A percentile compares a stretch with the other conserved stretches of the same genome.
Conservation (phyloP, 2,113 vertebrate genomes). For the Argyrosomus japonicus region DNA sequence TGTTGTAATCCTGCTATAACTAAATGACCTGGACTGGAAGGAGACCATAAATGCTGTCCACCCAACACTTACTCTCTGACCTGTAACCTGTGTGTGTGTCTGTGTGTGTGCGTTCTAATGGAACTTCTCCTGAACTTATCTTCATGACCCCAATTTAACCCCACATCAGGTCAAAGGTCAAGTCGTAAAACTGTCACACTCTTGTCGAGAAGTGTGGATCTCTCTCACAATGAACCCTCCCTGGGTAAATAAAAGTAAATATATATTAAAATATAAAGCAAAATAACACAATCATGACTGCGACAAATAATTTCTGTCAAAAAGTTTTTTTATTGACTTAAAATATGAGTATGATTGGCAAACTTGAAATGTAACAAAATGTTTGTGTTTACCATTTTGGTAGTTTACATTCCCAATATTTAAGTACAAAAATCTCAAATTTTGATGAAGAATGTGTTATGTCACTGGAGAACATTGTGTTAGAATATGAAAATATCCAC, state of each 20-base stretch:
- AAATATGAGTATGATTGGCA: conserved; percentile 73
- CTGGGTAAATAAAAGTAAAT: not conserved
- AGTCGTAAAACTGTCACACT: no score
- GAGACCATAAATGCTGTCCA: no score
- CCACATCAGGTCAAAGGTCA: no score
- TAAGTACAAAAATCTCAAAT: conserved; percentile 58
- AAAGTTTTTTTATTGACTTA: conserved; percentile 75
- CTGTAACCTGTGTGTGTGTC: no score
- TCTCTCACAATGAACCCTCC: not conserved
- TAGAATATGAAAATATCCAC: conserved; percentile 58
- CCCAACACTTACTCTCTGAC: no score
- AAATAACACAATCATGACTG: conserved; percentile 17
- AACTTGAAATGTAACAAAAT: conserved; percentile 76
- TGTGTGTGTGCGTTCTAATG: no score
- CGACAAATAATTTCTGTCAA: conserved; percentile 32
- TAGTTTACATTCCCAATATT: conserved; percentile 70
- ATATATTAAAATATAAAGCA: not conserved
- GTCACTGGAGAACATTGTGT: conserved; percentile 54
- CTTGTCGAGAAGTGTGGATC: not conserved
- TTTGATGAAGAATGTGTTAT: conserved; percentile 53
- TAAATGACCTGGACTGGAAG: no score
- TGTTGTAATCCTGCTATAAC: no score
- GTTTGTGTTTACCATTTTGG: conserved; percentile 63
- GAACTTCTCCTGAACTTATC: no score
- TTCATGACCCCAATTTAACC: no score